phyloP scores from a whole-genome alignment of 1,140 invertebrate genomes.

The Wasmannia auropunctata region DNA sequence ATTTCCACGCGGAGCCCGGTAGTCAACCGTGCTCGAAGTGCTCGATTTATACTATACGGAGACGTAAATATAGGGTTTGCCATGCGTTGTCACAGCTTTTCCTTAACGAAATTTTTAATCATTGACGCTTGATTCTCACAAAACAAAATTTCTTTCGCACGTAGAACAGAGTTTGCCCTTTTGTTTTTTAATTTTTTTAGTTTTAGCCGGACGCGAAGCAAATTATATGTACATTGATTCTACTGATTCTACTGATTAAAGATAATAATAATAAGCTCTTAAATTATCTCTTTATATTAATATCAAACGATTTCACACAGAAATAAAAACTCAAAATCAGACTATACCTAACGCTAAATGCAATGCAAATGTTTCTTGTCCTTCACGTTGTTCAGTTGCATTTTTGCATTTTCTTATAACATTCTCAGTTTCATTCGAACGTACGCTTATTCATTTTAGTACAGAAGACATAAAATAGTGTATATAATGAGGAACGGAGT shows the following conservation, averaged over 20 bases:
- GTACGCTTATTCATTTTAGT: neutral
- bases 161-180: neutral
- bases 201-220: neutral
- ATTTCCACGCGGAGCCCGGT: conserved; percentile 36
- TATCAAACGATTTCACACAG: neutral
- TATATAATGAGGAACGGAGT: neutral
- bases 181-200: neutral
- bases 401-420: neutral
- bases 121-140: neutral
- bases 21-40: conserved; percentile 1
- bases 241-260: neutral
- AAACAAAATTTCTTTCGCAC: neutral
- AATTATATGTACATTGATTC: neutral
- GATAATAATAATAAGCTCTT: neutral
- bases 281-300: neutral
- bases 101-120: neutral
- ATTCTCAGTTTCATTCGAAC: neutral
- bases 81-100: neutral
- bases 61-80: conserved; percentile 20
- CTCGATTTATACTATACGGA: conserved; percentile 19
- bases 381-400: neutral
- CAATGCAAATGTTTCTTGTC: neutral
- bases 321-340: neutral
- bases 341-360: neutral
- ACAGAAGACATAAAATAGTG: too few species aligned